Conservation (phyloP, 2,888 invertebrate genomes). For the Drosophila hawaiiensis region DNA sequence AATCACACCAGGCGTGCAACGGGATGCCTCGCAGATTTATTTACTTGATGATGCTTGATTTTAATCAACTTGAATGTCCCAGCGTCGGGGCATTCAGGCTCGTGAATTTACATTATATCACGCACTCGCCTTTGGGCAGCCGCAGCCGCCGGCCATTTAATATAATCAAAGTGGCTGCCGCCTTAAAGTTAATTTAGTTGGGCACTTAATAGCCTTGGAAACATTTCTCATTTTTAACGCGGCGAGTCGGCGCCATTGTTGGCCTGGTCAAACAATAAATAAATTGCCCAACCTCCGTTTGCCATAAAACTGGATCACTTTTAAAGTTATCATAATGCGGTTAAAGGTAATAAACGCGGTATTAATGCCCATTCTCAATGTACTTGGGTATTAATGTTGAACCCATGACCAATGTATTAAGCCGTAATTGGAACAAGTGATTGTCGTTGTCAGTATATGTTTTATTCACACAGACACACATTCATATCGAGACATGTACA, state of each 20-base stretch:
- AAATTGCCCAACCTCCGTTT: constrained; percentile 66
- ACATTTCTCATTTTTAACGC: constrained; percentile 76
- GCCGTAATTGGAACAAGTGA: constrained; percentile 50
- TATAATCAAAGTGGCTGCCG: constrained; percentile 73
- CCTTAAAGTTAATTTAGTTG: constrained; percentile 82
- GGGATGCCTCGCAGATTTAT: constrained; percentile 67
- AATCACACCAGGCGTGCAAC: constrained; percentile 63
- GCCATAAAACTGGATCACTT: constrained; percentile 67
- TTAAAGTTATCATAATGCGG: constrained; percentile 80
- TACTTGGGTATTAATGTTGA: constrained; percentile 38
- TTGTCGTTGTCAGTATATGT: constrained; percentile 26
- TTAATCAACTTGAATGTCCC: constrained; percentile 76
- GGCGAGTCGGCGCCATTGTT: constrained; percentile 55
- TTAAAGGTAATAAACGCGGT: constrained; percentile 78
- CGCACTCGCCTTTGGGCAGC: constrained; percentile 42
- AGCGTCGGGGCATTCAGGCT: constrained; percentile 22
- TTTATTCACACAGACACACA: not conserved
- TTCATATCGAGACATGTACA: not conserved
- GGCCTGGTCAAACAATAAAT: constrained; percentile 56
- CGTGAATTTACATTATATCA: constrained; percentile 68
- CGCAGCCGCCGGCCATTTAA: constrained; percentile 54
- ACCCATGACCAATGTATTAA: constrained; percentile 35
- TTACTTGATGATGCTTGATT: constrained; percentile 80
- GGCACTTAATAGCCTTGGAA: constrained; percentile 78
- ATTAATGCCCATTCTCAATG: constrained; percentile 61